Conservation (phyloP, 2,113 vertebrate species). For the Oceanites oceanicus region DNA sequence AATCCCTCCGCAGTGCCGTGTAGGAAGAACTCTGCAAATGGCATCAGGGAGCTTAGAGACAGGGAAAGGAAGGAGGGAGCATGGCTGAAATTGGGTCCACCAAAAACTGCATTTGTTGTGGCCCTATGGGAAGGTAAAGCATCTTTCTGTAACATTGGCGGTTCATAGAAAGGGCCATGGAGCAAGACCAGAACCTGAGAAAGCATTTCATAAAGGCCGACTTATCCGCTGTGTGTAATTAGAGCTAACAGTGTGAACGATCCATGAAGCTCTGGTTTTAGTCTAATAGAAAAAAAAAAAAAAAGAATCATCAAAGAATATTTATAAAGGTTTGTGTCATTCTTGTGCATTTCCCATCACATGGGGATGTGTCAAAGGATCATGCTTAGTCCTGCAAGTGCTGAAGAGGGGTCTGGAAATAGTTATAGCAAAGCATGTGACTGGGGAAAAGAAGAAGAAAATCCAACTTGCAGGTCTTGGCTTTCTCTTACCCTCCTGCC, state of each 20-base stretch:
- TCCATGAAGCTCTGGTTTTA: background rate
- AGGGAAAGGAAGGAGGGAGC: background rate
- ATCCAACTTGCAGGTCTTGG: background rate
- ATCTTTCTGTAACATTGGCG: accelerated
- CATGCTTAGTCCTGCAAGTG: background rate
- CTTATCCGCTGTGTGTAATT: background rate
- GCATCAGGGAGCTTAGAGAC: background rate
- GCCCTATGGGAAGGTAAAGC: background rate
- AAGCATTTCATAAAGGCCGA: background rate
- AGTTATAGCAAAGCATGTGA: background rate
- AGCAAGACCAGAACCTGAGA: background rate
- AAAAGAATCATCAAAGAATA: background rate
- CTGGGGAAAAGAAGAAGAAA: background rate
- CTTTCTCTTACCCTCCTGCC: background rate
- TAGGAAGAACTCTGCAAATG: background rate
- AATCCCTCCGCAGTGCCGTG: background rate
- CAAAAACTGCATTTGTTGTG: background rate
- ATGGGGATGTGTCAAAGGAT: conserved; percentile 18
- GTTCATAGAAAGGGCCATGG: background rate
- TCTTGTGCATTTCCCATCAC: conserved; percentile 2
- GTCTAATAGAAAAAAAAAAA: background rate
- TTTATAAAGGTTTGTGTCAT: background rate
- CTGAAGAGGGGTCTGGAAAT: conserved; percentile 9
- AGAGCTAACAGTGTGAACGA: background rate
- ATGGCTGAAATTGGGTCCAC: accelerated